Percentiles rank a stretch among this genome's conserved stretches.
Conservation (phyloP, 35 echinoderm and acorn worm genomes). For the Holothuria glaberrima region DNA sequence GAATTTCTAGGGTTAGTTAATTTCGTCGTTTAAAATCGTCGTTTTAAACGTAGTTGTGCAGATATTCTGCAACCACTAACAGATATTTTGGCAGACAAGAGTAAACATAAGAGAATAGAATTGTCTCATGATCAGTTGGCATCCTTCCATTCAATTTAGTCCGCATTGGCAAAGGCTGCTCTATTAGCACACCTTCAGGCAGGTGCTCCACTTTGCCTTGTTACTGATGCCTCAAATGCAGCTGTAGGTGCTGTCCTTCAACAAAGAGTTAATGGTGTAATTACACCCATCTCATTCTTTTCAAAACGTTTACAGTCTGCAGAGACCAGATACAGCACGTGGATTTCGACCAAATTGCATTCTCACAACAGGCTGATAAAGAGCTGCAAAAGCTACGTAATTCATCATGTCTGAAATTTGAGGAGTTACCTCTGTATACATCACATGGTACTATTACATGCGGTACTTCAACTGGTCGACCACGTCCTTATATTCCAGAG, state of each 20-base stretch:
- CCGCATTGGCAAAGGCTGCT: constrained; percentile 43
- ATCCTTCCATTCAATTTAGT: constrained; percentile 42
- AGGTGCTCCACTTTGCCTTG: constrained; percentile 32
- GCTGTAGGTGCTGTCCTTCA: constrained; percentile 47
- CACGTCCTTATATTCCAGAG: too few relatives aligned
- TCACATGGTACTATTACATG: too few relatives aligned
- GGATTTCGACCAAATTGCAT: constrained; percentile 38
- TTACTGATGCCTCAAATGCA: too few relatives aligned
- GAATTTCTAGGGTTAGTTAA: too few relatives aligned
- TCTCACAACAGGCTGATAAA: too few relatives aligned
- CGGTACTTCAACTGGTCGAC: too few relatives aligned
- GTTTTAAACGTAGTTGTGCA: constrained; percentile 55
- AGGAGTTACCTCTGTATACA: too few relatives aligned
- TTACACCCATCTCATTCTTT: constrained; percentile 51
- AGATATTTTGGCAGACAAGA: constrained; percentile 14
- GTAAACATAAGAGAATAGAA: not conserved
- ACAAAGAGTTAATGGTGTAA: constrained; percentile 30
- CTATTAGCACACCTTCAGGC: constrained; percentile 25
- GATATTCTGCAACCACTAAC: constrained; percentile 56
- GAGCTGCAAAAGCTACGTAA: too few relatives aligned
- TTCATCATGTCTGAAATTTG: too few relatives aligned
- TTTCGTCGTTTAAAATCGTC: constrained; percentile 51
- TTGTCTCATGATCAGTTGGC: not conserved
- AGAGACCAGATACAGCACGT: too few relatives aligned
- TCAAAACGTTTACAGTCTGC: too few relatives aligned